Evolutionary conservation across 2,113 vertebrate genomes (phyloP).

Genomic region (Taurulus bubalis): DNA sequence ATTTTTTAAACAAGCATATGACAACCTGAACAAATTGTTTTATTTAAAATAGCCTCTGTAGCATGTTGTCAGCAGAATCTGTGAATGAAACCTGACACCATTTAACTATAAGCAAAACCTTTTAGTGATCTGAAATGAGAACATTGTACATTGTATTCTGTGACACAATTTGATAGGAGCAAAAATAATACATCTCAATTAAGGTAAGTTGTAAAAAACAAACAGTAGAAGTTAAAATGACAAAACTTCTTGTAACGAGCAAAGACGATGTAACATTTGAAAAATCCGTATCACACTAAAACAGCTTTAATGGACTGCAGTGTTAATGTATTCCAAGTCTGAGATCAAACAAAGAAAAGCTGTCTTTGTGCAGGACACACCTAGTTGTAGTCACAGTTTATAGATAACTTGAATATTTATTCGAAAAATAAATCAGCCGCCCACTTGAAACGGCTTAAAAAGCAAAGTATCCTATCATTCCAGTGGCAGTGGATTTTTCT

Average conservation of each 20-base stretch:
- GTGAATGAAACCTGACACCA: conserved; percentile 18
- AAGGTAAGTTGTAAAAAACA: neutral
- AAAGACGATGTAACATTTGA: neutral
- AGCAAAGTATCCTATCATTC: neutral
- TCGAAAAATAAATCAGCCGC: conserved; percentile 24
- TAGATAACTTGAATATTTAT: neutral
- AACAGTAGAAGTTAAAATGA: neutral
- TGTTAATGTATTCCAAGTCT: neutral
- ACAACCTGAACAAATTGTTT: neutral
- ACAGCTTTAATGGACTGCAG: conserved; percentile 15
- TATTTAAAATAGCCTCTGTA: neutral
- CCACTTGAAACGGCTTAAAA: neutral
- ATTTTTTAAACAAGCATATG: neutral
- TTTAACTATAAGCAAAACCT: conserved; percentile 10
- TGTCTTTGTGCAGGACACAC: neutral
- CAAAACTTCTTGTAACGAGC: neutral
- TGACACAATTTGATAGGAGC: conserved; percentile 16
- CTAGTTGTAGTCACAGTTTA: conserved; percentile 7
- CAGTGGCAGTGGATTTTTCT: neutral
- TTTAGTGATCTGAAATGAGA: conserved; percentile 8
- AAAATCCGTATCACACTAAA: neutral
- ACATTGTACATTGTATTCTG: conserved; percentile 30
- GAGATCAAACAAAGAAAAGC: neutral
- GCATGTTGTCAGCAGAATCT: neutral
- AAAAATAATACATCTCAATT: conserved; percentile 30